A percentile compares a stretch with the other conserved stretches of the same genome.
Conservation (phyloP, 1,140 invertebrate species). For the Gryon sp. region DNA sequence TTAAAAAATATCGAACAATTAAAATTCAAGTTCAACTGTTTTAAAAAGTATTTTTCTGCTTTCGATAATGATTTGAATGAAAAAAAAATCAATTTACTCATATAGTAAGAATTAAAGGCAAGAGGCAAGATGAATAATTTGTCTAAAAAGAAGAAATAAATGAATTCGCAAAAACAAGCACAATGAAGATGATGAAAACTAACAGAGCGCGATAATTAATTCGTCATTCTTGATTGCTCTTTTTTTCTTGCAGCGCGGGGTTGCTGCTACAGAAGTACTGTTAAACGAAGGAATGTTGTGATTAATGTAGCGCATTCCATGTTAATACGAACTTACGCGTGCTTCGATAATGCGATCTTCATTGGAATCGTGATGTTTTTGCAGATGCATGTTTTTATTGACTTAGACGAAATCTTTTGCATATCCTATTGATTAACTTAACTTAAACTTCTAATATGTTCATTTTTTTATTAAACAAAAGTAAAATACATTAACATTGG, state of each 20-base stretch:
- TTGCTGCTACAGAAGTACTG: constrained; percentile 37
- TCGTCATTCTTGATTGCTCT: constrained; percentile 26
- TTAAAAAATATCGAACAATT: too few species aligned
- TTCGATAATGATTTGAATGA: too few species aligned
- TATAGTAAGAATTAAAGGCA: too few species aligned
- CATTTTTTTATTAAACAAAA: too few species aligned
- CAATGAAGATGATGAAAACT: constrained; percentile 11
- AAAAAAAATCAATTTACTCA: too few species aligned
- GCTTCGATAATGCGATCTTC: constrained; percentile 23
- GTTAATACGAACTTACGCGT: constrained; percentile 31
- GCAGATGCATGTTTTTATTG: not conserved
- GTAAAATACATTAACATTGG: too few species aligned
- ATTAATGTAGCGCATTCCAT: constrained; percentile 54
- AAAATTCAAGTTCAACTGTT: too few species aligned
- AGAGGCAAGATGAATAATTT: not conserved
- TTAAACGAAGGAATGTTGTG: constrained; percentile 54
- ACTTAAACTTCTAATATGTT: not conserved
- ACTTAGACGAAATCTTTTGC: constrained; percentile 19
- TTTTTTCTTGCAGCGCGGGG: constrained; percentile 25
- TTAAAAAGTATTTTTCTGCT: too few species aligned
- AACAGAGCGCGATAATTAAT: constrained; percentile 32
- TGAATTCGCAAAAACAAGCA: not conserved
- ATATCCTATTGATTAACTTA: constrained; percentile 18
- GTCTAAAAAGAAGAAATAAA: constrained; percentile 3
- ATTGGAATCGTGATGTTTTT: constrained; percentile 11